Evolutionary conservation across 1,140 invertebrate species (phyloP).

Genomic region (Calosoma granatense): DNA sequence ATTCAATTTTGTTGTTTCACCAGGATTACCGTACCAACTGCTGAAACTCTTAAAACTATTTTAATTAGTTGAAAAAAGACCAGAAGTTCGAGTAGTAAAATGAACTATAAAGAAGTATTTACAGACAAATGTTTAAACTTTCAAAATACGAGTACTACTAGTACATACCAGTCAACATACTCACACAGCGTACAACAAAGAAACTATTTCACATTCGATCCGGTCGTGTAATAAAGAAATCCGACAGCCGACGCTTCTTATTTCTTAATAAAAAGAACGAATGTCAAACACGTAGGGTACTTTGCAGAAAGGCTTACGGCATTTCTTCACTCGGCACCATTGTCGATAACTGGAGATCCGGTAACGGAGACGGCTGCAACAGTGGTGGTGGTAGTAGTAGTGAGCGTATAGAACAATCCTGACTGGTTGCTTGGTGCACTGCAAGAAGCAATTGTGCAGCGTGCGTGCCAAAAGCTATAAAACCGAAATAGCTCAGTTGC

Average conservation of each 20-base stretch:
- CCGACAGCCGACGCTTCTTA: not conserved
- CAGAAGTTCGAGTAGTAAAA: not conserved
- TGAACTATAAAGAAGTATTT: constrained; percentile 3
- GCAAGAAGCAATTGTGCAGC: constrained; percentile 3
- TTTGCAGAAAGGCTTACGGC: not conserved
- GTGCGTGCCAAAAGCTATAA: constrained; percentile 7
- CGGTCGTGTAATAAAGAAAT: not conserved
- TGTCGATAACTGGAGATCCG: too few relatives aligned
- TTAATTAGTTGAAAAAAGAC: not conserved
- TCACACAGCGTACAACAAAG: not conserved
- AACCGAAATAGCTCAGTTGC: constrained; percentile 2
- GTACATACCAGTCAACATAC: not conserved
- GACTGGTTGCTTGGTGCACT: too few relatives aligned
- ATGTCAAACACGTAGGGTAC: not conserved
- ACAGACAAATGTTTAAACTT: not conserved
- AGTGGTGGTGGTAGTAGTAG: too few relatives aligned
- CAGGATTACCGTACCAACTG: not conserved
- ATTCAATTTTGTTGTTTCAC: not conserved
- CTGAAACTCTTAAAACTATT: constrained; percentile 6
- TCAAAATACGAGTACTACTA: not conserved
- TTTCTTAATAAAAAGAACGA: not conserved
- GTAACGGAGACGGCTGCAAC: not conserved
- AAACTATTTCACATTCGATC: not conserved
- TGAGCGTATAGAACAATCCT: too few relatives aligned
- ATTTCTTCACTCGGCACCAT: too few relatives aligned